These are phyloP conservation scores for Cremastinae sp. DNA, from an alignment of 2,888 invertebrate species.

Conservation along the genomic window DNA sequence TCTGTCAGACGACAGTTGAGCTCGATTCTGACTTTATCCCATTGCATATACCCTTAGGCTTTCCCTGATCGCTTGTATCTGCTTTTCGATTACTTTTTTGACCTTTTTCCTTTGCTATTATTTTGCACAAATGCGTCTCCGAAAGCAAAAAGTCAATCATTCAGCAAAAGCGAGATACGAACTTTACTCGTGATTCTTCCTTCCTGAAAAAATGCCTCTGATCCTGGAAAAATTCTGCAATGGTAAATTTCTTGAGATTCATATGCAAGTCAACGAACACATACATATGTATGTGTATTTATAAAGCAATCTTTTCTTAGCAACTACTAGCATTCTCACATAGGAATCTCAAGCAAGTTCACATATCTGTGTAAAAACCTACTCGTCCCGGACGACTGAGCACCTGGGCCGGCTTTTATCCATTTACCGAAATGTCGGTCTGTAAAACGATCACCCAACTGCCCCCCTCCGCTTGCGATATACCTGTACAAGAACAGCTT, in stretches of 20 bases:
- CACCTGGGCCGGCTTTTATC: slow-evolving; percentile 57
- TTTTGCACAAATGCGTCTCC: no score
- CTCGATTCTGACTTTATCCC: not conserved
- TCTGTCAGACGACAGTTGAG: not conserved
- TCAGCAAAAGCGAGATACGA: slow-evolving; percentile 32
- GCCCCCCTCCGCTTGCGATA: slow-evolving; percentile 4
- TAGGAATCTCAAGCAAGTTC: not conserved
- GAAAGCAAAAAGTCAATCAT: no score
- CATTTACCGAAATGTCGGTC: slow-evolving; percentile 55
- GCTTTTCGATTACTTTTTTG: slow-evolving; percentile 5
- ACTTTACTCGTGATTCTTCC: not conserved
- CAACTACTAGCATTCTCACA: no score
- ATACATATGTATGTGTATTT: slow-evolving; percentile 6
- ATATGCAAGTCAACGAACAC: slow-evolving; percentile 19
- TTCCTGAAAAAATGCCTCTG: slow-evolving; percentile 2
- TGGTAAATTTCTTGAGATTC: slow-evolving; percentile 29
- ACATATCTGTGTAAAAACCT: not conserved
- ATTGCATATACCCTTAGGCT: not conserved
- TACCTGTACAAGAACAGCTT: not conserved
- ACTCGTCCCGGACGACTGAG: slow-evolving; percentile 39
- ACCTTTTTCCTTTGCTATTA: no score
- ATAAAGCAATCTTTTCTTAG: no score
- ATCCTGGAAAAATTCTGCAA: slow-evolving; percentile 3
- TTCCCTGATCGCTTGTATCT: slow-evolving; percentile 19
- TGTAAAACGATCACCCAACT: slow-evolving; percentile 47